Base-by-base conservation (phyloP, 2,888 invertebrate genomes). In the Agonopterix subpropinquella region DNA sequence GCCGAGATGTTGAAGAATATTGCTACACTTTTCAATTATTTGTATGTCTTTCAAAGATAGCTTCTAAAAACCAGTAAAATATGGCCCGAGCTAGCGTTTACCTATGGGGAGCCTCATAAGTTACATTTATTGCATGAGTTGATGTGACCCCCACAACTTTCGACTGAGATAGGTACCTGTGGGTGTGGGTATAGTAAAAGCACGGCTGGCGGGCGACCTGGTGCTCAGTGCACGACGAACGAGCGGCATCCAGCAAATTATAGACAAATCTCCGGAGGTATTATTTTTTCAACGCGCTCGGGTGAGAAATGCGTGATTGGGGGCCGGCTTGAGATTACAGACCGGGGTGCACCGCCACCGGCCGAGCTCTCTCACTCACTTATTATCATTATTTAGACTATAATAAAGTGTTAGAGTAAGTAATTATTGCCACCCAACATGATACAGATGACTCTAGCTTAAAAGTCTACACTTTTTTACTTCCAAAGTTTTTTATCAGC, bases 271-370 rank as follows among this genome's bases (percentile, higher is more conserved):
- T 77, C 76, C 65, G 68, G 73, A 80, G 74, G 80, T 83, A 85
- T 88, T 84, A 88, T 88, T 88, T 87, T 88, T 88, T 88, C 86
- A 88, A 80, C 87, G 83, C 88, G 82, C 74, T 61, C 74, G 85
- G 85, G 88, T 88, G 88, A 88, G 87, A 88, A 88, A 79, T 82
- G 84, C 82, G 77, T 86, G 86, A 88, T 87, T 88, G 84, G 75
- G 76, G 85, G 77, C 77, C 87, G 87, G 88, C 79, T 49, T 61
- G 59, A 79, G 85, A 88, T 88, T 86, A 88, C 86, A 88, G 86
- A 72, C 70, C 64, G 57, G 70, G 65, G 73, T 61, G 78, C 78
- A 86, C 78, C 80, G 84, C 85, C 83, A 83, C 83, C 84, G 76
- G 70, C 79, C 65, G 63, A 69, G 70, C 75, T 73, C 80, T 72